A percentile compares a stretch with the other conserved stretches of the same genome.
Evolutionary conservation across 2,113 vertebrate species (phyloP).

Genomic region (Ifrita kowaldi): DNA sequence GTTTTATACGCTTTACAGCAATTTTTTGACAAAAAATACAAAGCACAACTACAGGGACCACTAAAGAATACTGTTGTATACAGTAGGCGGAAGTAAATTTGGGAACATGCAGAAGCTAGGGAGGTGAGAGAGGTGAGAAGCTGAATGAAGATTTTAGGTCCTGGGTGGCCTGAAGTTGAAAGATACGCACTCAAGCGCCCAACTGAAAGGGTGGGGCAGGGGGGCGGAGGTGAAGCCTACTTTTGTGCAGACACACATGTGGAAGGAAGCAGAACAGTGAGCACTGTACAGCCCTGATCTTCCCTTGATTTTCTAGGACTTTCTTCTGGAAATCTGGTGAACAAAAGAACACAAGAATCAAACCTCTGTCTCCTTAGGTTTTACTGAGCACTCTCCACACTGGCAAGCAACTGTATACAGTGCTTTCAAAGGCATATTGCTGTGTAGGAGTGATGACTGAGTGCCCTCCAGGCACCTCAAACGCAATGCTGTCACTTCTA

Average conservation of each 20-base stretch:
- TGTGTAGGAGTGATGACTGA: conserved; percentile 72
- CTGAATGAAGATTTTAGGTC: background rate
- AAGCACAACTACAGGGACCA: background rate
- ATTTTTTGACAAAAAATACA: background rate
- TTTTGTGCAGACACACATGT: background rate
- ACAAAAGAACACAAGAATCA: background rate
- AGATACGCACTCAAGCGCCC: background rate
- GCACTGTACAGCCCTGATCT: background rate
- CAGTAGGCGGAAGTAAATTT: background rate
- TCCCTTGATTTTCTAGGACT: background rate
- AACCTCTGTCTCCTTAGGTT: background rate
- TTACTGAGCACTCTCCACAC: background rate
- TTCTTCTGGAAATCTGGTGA: background rate
- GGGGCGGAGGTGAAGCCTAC: background rate
- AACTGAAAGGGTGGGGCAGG: background rate
- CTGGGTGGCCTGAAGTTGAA: background rate
- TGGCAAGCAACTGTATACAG: conserved; percentile 48
- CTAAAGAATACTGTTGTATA: background rate
- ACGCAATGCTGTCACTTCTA: conserved; percentile 77
- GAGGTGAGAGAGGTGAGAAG: background rate
- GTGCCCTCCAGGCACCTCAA: conserved; percentile 77
- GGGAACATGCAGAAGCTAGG: background rate
- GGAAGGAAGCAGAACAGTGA: background rate
- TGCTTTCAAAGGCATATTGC: conserved; percentile 53
- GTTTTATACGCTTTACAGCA: background rate